These are phyloP conservation scores for Junonia oenone DNA, from an alignment of 2,888 invertebrate genomes.

Conservation along the genomic window DNA sequence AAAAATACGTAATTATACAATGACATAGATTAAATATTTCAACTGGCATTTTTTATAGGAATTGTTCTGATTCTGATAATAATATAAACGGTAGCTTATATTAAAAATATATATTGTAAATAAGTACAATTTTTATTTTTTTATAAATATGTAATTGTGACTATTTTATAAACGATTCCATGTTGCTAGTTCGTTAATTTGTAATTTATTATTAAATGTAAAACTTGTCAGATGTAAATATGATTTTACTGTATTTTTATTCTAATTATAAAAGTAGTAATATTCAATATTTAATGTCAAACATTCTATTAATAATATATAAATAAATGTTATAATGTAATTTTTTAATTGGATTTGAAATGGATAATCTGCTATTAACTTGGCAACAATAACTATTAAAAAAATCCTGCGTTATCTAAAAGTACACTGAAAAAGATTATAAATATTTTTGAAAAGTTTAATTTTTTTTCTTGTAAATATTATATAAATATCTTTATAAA, in stretches of 20 bases:
- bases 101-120: neutral
- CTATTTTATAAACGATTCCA: constrained; percentile 5
- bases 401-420: too few species aligned
- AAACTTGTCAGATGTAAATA: neutral
- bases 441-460: too few species aligned
- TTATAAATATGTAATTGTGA: constrained; percentile 13
- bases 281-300: too few species aligned
- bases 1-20: neutral
- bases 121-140: constrained; percentile 12
- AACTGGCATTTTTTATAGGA: constrained; percentile 10
- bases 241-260: neutral
- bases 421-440: too few species aligned
- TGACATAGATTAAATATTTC: neutral
- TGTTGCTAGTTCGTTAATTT: constrained; percentile 5
- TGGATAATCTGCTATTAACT: too few species aligned
- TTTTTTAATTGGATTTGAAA: neutral
- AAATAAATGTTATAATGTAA: neutral
- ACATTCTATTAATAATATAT: neutral
- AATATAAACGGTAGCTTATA: neutral
- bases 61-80: constrained; percentile 12
- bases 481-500: neutral
- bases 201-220: neutral
- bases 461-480: too few species aligned
- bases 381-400: too few species aligned
- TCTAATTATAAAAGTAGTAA: neutral